Evolutionary conservation across 2,888 invertebrate genomes (phyloP).

Genomic region (Acronicta psi): DNA sequence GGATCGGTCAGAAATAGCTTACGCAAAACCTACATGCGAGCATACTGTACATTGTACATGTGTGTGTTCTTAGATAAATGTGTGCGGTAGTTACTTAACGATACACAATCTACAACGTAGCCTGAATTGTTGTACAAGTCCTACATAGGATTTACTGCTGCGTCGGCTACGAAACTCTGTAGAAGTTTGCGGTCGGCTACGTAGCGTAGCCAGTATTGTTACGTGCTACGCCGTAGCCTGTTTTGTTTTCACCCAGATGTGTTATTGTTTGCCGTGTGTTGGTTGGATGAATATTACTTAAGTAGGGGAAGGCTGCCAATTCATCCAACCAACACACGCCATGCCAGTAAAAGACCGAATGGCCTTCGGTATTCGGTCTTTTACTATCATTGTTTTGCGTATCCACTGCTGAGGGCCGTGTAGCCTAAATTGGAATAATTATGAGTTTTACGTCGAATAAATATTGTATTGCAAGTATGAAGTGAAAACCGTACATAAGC

Average conservation of each 20-base stretch:
- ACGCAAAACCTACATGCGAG: constrained; percentile 34
- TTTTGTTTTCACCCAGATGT: constrained; percentile 51
- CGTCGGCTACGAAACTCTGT: constrained; percentile 69
- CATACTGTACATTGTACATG: constrained; percentile 18
- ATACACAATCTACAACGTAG: constrained; percentile 63
- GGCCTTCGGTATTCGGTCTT: constrained; percentile 21
- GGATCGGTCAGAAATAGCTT: constrained; percentile 47
- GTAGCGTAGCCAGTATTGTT: constrained; percentile 61
- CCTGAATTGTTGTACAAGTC: constrained; percentile 63
- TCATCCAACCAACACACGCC: too few species aligned
- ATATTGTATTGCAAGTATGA: too few species aligned
- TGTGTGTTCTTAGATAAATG: constrained; percentile 51
- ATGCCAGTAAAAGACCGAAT: too few species aligned
- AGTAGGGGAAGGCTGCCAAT: constrained; percentile 8
- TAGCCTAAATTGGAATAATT: too few species aligned
- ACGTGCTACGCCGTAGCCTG: constrained; percentile 52
- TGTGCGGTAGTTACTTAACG: constrained; percentile 62
- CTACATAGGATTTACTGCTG: constrained; percentile 66
- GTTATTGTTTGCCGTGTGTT: constrained; percentile 42
- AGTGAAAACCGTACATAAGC: too few species aligned
- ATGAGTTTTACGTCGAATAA: too few species aligned
- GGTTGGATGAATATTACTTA: constrained; percentile 41
- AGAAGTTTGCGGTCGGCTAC: constrained; percentile 63
- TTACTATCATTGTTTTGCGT: constrained; percentile 11
- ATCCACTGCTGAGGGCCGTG: not conserved